phyloP scores from a whole-genome alignment of 2,888 invertebrate species.

The Philereme transversata region DNA sequence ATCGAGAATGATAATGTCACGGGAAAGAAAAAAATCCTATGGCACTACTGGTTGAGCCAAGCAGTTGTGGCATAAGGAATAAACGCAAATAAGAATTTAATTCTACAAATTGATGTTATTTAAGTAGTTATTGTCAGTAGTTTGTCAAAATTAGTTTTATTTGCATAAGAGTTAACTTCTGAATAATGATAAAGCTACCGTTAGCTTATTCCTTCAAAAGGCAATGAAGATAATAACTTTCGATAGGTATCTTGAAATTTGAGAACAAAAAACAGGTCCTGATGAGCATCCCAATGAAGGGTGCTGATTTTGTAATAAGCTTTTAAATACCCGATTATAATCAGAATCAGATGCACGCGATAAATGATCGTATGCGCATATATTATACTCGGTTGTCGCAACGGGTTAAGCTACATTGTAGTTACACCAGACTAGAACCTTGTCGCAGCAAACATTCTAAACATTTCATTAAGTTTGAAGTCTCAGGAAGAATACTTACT shows the following conservation, averaged over 20 bases:
- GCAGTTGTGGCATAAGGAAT: no score
- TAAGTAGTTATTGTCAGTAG: no score
- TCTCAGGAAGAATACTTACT: slow-evolving; percentile 10
- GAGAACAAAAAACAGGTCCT: slow-evolving; percentile 34
- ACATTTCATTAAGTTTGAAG: slow-evolving; percentile 11
- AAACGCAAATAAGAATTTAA: no score
- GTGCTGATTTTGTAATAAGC: slow-evolving; percentile 44
- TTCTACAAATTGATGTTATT: no score
- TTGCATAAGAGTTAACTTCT: no score
- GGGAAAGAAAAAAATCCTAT: no score
- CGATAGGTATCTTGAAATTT: slow-evolving; percentile 30
- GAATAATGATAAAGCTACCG: not conserved
- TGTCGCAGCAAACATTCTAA: slow-evolving; percentile 19
- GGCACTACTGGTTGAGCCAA: no score
- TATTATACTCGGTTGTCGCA: slow-evolving; percentile 57
- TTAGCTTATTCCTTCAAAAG: slow-evolving; percentile 10
- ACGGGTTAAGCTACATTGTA: slow-evolving; percentile 50
- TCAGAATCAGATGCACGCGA: slow-evolving; percentile 39
- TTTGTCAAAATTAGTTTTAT: no score
- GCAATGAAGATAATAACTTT: slow-evolving; percentile 15
- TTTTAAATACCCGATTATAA: slow-evolving; percentile 42
- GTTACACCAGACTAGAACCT: slow-evolving; percentile 26
- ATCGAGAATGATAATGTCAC: no score
- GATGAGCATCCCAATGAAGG: slow-evolving; percentile 36
- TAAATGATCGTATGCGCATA: slow-evolving; percentile 61